These are phyloP conservation scores for Peromyscus leucopus DNA, from an alignment of 2,113 vertebrate species.

Conservation along the genomic window DNA sequence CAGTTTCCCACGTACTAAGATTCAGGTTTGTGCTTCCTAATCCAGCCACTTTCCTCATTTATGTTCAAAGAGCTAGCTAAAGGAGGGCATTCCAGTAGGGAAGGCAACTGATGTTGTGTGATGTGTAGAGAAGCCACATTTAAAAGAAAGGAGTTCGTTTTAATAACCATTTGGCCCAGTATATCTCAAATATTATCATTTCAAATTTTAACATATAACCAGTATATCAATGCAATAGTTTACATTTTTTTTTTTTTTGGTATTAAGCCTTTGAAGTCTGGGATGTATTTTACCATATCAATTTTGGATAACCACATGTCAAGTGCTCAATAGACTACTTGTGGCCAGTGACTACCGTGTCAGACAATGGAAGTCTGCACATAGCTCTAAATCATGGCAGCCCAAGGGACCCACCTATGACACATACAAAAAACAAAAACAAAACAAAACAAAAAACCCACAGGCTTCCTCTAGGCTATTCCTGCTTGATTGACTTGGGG, in stretches of 20 bases:
- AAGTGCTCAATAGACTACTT: neutral
- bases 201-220: slow-evolving; percentile 32
- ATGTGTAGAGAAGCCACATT: neutral
- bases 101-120: neutral
- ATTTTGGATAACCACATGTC: neutral
- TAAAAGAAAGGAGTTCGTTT: slow-evolving; percentile 32
- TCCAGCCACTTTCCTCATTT: neutral
- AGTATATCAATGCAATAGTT: neutral
- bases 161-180: neutral
- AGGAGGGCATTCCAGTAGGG: neutral
- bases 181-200: slow-evolving; percentile 23
- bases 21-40: neutral
- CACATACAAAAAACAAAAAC: neutral
- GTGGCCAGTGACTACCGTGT: neutral
- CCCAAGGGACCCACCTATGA: neutral
- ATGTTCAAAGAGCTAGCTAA: neutral
- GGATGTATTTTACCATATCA: neutral
- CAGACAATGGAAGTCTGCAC: neutral
- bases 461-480: neutral
- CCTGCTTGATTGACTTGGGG: slow-evolving; percentile 10
- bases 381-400: slow-evolving; percentile 24
- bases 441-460: too few relatives aligned
- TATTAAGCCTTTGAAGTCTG: slow-evolving; percentile 16
- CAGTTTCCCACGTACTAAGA: neutral
- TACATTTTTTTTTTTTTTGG: neutral